Base-by-base conservation (phyloP, 2,888 invertebrate genomes). In the Crocallis elinguaria region DNA sequence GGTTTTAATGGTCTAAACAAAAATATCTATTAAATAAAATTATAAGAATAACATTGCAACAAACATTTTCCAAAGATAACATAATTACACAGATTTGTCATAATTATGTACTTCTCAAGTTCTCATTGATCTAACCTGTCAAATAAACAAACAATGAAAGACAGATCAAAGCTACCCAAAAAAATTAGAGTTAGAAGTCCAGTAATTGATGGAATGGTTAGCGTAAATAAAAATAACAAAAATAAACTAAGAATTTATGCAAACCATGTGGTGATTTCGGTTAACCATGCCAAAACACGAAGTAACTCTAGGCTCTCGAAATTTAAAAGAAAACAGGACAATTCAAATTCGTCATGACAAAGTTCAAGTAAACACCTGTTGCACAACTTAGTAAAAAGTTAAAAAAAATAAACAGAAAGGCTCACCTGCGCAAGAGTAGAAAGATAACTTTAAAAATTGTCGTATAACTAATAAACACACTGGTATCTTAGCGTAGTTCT, bases 401-500 rank as follows among this genome's bases (percentile, higher is more conserved):
- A 38, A 27, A 29, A 48, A 44, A 46, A 35, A 30, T 44, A 49
- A 36, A 46, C 23, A 16, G 19, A 23, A 27, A 32, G 3, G 25
- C 64, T 64, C 49, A 64, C 64, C 61, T 56, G 59, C 16, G 23
- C 29, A 27, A 29, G 45, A 30, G 29, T 29, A 12, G 12, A 25
- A 13, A 3, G 27, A 45, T 16, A 36, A 39, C 32, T 51, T 32
- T 4, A 17, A 29, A 29, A 27, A 9, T 32, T 12, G 9, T 14
- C 29, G 32, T 33, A 51, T 53, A 39, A 25, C 50, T 43, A 42
- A 32, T 37, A 57, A 61, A 57, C 48, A 59, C 55, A 56, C 51
- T 29, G 36, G 42, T 59, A 57, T 43, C 44, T 56, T 60, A 54
- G 61, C 66, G 68, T 69, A 65, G 62, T 56, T 38, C 55, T 60